phyloP scores from a whole-genome alignment of 1,140 invertebrate species.

The Drosophila mojavensis region DNA sequence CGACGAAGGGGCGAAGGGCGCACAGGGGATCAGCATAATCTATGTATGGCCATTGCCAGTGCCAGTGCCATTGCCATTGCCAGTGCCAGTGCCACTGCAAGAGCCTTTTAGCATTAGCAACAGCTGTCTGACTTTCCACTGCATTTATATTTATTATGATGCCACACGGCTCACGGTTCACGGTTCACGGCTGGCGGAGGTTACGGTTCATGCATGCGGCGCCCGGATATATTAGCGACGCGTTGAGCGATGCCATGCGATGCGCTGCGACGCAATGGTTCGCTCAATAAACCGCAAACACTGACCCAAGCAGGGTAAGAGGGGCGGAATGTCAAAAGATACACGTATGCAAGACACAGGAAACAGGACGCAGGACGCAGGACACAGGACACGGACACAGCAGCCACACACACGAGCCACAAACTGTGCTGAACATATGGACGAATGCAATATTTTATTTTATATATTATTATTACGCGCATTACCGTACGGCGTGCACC shows the following conservation, averaged over 20 bases:
- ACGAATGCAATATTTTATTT: slow-evolving; percentile 74
- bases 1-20: neutral
- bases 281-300: slow-evolving; percentile 74
- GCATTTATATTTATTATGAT: slow-evolving; percentile 79
- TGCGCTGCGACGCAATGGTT: slow-evolving; percentile 35
- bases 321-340: slow-evolving; percentile 34
- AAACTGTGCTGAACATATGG: slow-evolving; percentile 55
- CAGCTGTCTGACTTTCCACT: slow-evolving; percentile 75
- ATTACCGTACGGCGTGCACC: slow-evolving; percentile 40
- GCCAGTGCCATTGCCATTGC: slow-evolving; percentile 51
- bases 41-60: slow-evolving; percentile 33
- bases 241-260: slow-evolving; percentile 44
- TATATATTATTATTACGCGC: slow-evolving; percentile 70
- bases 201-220: slow-evolving; percentile 66
- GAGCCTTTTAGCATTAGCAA: slow-evolving; percentile 67
- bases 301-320: slow-evolving; percentile 8
- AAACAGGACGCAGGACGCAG: slow-evolving; percentile 21
- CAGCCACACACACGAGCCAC: slow-evolving; percentile 16
- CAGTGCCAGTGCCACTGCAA: too few species aligned
- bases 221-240: slow-evolving; percentile 75
- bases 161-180: neutral
- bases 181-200: slow-evolving; percentile 42
- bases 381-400: neutral
- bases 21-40: slow-evolving; percentile 36
- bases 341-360: slow-evolving; percentile 41